These are phyloP conservation scores for Elachura formosa DNA, from an alignment of 2,113 vertebrate genomes.

Conservation along the genomic window DNA sequence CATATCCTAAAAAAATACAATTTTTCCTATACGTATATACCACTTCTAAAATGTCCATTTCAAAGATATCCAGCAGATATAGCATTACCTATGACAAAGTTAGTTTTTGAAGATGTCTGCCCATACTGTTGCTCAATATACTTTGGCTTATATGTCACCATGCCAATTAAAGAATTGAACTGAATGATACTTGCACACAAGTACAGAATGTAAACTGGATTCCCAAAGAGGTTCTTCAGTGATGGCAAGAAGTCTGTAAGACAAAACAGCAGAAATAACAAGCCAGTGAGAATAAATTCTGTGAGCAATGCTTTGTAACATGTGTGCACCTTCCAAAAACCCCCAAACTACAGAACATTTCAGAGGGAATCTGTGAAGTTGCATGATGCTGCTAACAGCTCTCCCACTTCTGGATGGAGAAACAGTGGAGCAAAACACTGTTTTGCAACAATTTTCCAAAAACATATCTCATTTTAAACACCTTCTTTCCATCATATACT, in stretches of 20 bases:
- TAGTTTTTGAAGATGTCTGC: constrained; percentile 86
- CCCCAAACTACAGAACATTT: not conserved
- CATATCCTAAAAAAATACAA: not conserved
- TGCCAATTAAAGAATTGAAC: constrained; percentile 91
- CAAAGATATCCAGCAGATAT: not conserved
- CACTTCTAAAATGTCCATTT: not conserved
- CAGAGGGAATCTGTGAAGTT: not conserved
- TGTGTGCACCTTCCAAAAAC: not conserved
- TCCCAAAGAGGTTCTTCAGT: constrained; percentile 83
- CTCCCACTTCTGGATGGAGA: not conserved
- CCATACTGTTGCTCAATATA: constrained; percentile 95
- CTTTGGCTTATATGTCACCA: constrained; percentile 95
- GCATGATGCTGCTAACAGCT: not conserved
- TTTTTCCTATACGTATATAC: not conserved
- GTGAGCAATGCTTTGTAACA: not conserved
- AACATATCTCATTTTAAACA: not conserved
- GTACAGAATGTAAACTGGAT: constrained; percentile 83
- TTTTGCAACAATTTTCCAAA: not conserved
- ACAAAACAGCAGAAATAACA: constrained; percentile 16
- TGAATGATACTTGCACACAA: constrained; percentile 85
- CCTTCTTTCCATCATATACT: not conserved
- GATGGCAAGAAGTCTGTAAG: constrained; percentile 86
- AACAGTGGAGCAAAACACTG: not conserved
- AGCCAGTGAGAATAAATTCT: not conserved
- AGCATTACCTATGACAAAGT: constrained; percentile 89